Evolutionary conservation across 2,113 vertebrate genomes (phyloP).

Genomic region (Pseudonaja textilis): DNA sequence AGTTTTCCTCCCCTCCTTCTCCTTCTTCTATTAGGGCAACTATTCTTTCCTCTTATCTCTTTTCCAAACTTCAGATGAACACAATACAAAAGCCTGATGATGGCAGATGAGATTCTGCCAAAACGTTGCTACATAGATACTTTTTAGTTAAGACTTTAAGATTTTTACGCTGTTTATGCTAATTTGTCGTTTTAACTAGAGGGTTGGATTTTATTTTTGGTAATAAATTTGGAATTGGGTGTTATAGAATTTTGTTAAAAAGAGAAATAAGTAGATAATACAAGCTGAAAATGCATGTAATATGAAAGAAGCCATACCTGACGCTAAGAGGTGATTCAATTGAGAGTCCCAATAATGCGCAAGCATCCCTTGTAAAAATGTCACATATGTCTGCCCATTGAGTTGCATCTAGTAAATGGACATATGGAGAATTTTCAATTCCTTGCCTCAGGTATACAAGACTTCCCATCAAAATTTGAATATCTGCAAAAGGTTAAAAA

Average conservation of each 20-base stretch:
- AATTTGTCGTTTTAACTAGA: not conserved
- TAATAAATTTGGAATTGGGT: not conserved
- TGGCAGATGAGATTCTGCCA: no score
- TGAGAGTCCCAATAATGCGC: conserved; percentile 80
- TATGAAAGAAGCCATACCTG: conserved; percentile 66
- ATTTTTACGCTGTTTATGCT: not conserved
- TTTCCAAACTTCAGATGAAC: not conserved
- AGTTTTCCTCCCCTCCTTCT: not conserved
- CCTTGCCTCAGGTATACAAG: conserved; percentile 83
- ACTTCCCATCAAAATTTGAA: conserved; percentile 86
- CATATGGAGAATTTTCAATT: conserved; percentile 83
- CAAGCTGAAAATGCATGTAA: not conserved
- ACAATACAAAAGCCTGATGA: no score
- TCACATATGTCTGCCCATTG: conserved; percentile 89
- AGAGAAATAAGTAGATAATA: not conserved
- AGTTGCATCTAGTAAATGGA: conserved; percentile 81
- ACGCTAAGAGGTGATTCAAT: conserved; percentile 85
- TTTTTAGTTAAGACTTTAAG: not conserved
- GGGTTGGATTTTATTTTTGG: not conserved
- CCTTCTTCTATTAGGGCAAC: not conserved
- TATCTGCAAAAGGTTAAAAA: conserved; percentile 66
- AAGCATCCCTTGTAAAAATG: conserved; percentile 84
- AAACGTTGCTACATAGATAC: no score
- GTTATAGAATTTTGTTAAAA: not conserved
- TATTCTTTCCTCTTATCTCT: not conserved